phyloP scores from a whole-genome alignment of 2,888 invertebrate species.

The Andrena fulva region DNA sequence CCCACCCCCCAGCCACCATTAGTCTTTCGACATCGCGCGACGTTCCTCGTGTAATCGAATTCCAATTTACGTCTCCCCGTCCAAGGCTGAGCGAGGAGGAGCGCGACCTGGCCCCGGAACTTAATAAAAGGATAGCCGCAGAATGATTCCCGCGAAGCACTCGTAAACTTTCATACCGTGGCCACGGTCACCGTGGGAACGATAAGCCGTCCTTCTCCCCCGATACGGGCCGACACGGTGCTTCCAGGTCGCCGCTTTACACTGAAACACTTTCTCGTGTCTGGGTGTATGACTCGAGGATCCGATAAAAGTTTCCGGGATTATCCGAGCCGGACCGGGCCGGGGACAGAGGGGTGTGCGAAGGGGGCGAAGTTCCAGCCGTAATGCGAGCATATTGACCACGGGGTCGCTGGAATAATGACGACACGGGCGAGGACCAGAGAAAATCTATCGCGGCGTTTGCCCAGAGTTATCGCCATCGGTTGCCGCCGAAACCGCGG shows the following conservation, averaged over 20 bases:
- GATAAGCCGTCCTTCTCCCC: conserved; percentile 28
- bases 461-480: conserved; percentile 63
- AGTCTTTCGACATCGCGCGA: background rate
- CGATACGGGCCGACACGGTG: conserved; percentile 32
- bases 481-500: conserved; percentile 61
- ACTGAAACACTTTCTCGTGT: conserved; percentile 54
- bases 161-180: conserved; percentile 47
- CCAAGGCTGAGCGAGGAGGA: conserved; percentile 9
- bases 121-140: conserved; percentile 58
- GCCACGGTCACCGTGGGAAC: conserved; percentile 20
- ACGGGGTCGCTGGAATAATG: conserved; percentile 73
- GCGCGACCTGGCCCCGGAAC: conserved; percentile 19
- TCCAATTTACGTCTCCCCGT: conserved; percentile 50
- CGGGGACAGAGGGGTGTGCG: background rate
- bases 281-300: conserved; percentile 52
- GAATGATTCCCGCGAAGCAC: conserved; percentile 49
- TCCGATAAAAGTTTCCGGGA: conserved; percentile 75
- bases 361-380: conserved; percentile 64
- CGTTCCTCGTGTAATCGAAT: conserved; percentile 43
- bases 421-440: conserved; percentile 63
- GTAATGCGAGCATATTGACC: conserved; percentile 75
- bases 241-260: conserved; percentile 42
- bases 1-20: background rate
- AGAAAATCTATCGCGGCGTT: conserved; percentile 61
- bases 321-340: conserved; percentile 58